Base-by-base conservation (phyloP, 2,113 vertebrate genomes). In the Gymnobelideus leadbeateri region DNA sequence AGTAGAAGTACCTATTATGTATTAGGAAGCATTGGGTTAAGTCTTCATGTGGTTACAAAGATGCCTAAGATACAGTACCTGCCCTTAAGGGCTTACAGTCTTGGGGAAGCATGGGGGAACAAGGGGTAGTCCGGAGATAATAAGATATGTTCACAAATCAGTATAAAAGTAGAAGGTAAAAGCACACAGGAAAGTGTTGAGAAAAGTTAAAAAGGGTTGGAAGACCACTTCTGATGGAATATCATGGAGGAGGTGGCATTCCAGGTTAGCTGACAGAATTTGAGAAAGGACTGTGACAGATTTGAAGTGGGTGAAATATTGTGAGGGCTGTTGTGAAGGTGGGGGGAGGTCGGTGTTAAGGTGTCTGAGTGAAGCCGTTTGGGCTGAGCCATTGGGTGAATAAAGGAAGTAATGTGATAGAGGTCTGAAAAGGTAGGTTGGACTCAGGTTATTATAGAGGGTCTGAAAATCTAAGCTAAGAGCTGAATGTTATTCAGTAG, bases 301-400 rank as follows among this genome's bases (percentile, higher is more conserved):
- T 68, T 68, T 68, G 37, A n/a, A 4, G 14, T 37, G 31, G 31
- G 12, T 68, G 61, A 68, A 14, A 68, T 14, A n/a, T 19, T n/a
- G 31, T 68, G 37, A 68, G 14, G 57, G 31, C 61, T 5, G 31
- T 37, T 11, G 3, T 68, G 7, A 8, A 37, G 31, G 28, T 28
- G 37, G 2, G 55, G n/a, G n/a, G n/a, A n/a, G n/a, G n/a, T n/a
- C n/a, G 26, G 26, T 0, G 0, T 55, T 7, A 8, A 7, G 54
- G 55, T 57, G 28, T 61, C 10, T 61, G 10, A 31, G 26, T 61
- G 31, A 31, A 28, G 26, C 55, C 26, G 7, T 28, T 53, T 53
- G 9, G 55, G 55, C 55, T 10, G 26, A 68, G 31, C 12, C 37
- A n/a, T 19, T n/a, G 61, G 37, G 28, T 31, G 57, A 68, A 37